These are phyloP conservation scores for Mesaphorura yosii DNA, from an alignment of 1,140 invertebrate genomes.

Conservation along the genomic window DNA sequence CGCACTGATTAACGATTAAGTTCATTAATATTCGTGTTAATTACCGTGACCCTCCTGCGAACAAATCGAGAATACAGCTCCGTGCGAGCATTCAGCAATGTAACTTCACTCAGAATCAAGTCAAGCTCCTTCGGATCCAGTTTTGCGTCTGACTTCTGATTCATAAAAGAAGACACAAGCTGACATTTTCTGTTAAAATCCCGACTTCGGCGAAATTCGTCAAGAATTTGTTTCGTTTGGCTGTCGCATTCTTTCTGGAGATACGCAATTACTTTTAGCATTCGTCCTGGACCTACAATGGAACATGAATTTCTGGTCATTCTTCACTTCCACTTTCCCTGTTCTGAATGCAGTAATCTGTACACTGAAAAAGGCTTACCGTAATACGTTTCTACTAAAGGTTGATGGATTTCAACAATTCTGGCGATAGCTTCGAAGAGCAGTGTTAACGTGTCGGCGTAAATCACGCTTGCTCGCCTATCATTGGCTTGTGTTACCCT, in stretches of 20 bases:
- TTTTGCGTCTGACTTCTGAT: constrained; percentile 29
- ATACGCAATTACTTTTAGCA: constrained; percentile 56
- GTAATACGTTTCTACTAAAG: constrained; percentile 87
- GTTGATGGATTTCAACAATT: constrained; percentile 80
- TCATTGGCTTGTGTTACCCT: constrained; percentile 51
- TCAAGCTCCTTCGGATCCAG: constrained; percentile 78
- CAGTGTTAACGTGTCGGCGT: constrained; percentile 66
- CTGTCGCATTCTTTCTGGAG: constrained; percentile 78
- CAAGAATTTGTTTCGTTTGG: constrained; percentile 56
- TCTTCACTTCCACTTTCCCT: not conserved
- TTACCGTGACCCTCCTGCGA: constrained; percentile 59
- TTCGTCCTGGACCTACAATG: constrained; percentile 51
- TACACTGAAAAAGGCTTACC: constrained; percentile 40
- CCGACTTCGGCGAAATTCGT: constrained; percentile 63
- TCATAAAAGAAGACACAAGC: constrained; percentile 46
- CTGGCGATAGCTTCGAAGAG: constrained; percentile 82
- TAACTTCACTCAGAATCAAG: constrained; percentile 76
- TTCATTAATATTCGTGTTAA: too few species aligned
- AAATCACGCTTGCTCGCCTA: constrained; percentile 60
- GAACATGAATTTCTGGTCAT: constrained; percentile 13
- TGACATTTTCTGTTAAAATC: constrained; percentile 55
- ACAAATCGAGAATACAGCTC: constrained; percentile 88
- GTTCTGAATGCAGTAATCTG: too few species aligned
- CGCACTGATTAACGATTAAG: too few species aligned
- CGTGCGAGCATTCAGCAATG: constrained; percentile 75